Evolutionary conservation across 2,113 vertebrate species (phyloP).

Genomic region (Lampris megalopsis): DNA sequence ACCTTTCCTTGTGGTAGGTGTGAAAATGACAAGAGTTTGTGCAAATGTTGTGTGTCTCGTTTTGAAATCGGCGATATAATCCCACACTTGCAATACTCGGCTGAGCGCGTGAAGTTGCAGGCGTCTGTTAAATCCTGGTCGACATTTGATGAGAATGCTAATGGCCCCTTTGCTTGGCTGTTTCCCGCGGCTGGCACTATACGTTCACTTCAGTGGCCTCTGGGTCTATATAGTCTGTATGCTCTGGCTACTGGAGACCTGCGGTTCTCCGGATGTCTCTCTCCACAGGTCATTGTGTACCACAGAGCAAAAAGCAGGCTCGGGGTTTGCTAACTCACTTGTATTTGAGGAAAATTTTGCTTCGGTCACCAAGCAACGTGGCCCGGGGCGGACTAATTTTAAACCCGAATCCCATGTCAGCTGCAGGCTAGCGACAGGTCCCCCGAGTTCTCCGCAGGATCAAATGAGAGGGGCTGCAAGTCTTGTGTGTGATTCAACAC

Average conservation of each 20-base stretch:
- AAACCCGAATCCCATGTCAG: slow-evolving; percentile 46
- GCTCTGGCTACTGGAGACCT: slow-evolving; percentile 47
- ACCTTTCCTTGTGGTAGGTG: not conserved
- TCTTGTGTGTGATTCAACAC: slow-evolving; percentile 65
- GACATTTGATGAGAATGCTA: slow-evolving; percentile 43
- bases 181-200: slow-evolving; percentile 20
- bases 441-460: slow-evolving; percentile 43
- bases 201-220: slow-evolving; percentile 44
- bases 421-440: slow-evolving; percentile 51
- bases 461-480: slow-evolving; percentile 54
- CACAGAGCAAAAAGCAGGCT: slow-evolving; percentile 37
- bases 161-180: slow-evolving; percentile 37
- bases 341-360: slow-evolving; percentile 63
- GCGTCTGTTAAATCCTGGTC: slow-evolving; percentile 16
- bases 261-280: slow-evolving; percentile 38
- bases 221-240: slow-evolving; percentile 41
- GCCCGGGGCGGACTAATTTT: slow-evolving; percentile 57
- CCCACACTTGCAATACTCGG: not conserved
- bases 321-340: slow-evolving; percentile 54
- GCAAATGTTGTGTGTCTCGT: not conserved
- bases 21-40: not conserved
- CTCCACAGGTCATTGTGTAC: slow-evolving; percentile 55
- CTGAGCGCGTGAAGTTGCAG: slow-evolving; percentile 6
- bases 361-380: slow-evolving; percentile 66
- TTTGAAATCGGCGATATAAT: not conserved